These are phyloP conservation scores for Natrix natrix DNA, from an alignment of 2,797 vertebrate species.

Conservation along the genomic window DNA sequence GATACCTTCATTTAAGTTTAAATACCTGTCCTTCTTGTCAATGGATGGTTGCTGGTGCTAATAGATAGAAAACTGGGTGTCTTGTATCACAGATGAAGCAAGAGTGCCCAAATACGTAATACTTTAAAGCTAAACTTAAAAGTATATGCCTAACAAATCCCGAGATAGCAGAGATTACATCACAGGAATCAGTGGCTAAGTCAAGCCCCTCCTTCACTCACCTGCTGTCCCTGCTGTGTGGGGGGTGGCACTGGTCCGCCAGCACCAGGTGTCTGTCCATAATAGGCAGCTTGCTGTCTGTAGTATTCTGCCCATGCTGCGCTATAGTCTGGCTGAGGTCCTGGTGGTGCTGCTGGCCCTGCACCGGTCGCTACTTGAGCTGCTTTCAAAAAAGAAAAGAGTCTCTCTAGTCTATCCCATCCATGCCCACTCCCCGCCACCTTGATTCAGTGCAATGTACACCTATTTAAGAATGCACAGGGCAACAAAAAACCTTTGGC, in stretches of 20 bases:
- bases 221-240: constrained; percentile 79
- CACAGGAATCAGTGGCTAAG: neutral
- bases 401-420: neutral
- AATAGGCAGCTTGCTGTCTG: constrained; percentile 83
- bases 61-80: neutral
- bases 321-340: constrained; percentile 87
- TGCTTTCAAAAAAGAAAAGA: constrained; percentile 41
- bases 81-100: neutral
- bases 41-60: neutral
- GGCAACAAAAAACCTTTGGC: no score
- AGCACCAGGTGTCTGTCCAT: constrained; percentile 73
- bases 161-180: neutral
- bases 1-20: neutral
- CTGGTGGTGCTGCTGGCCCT: constrained; percentile 67
- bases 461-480: neutral
- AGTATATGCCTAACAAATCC: neutral
- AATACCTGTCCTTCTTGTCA: neutral
- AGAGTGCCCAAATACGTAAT: neutral
- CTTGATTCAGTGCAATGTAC: neutral
- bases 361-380: constrained; percentile 68
- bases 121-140: neutral
- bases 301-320: constrained; percentile 96
- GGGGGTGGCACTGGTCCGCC: constrained; percentile 72
- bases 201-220: constrained; percentile 45
- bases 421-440: neutral